A percentile compares a stretch with the other conserved stretches of the same genome.
These are phyloP conservation scores for Stegana nigrithorax DNA, from an alignment of 2,888 invertebrate species.

Conservation along the genomic window DNA sequence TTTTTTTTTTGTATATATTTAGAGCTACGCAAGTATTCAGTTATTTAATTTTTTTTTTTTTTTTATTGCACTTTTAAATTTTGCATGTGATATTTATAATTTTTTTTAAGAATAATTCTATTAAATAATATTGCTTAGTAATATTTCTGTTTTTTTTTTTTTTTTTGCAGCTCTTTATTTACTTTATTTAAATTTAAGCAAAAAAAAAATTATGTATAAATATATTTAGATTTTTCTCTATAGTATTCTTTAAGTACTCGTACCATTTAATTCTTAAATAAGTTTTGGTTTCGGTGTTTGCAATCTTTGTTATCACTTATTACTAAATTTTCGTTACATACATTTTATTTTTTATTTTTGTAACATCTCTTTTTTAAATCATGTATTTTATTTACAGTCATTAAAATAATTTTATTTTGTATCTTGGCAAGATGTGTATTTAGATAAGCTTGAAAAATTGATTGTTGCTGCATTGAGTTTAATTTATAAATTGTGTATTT, in stretches of 20 bases:
- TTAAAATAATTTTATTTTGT: slow-evolving; percentile 3
- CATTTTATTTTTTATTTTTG: not conserved
- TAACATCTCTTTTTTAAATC: not conserved
- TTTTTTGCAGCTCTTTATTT: too few relatives aligned
- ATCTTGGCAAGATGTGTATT: slow-evolving; percentile 16
- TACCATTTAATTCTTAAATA: too few relatives aligned
- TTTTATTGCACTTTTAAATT: too few relatives aligned
- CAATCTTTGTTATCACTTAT: slow-evolving; percentile 28
- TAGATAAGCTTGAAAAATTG: slow-evolving; percentile 49
- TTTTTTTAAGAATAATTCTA: too few relatives aligned
- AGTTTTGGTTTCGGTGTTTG: not conserved
- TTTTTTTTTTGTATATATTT: too few relatives aligned
- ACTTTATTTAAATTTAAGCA: not conserved
- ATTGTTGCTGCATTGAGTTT: slow-evolving; percentile 46
- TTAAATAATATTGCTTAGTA: not conserved
- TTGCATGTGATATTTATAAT: too few relatives aligned
- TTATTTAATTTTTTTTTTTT: too few relatives aligned
- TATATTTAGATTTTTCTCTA: too few relatives aligned
- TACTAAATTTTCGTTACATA: slow-evolving; percentile 16
- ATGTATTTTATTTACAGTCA: slow-evolving; percentile 14
- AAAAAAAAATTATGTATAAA: too few relatives aligned
- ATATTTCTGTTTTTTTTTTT: too few relatives aligned
- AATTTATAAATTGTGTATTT: not conserved
- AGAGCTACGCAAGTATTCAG: too few relatives aligned
- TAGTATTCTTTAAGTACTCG: too few relatives aligned